These are phyloP conservation scores for Aspidiotus rigidus DNA, from an alignment of 2,888 invertebrate species.

Conservation along the genomic window DNA sequence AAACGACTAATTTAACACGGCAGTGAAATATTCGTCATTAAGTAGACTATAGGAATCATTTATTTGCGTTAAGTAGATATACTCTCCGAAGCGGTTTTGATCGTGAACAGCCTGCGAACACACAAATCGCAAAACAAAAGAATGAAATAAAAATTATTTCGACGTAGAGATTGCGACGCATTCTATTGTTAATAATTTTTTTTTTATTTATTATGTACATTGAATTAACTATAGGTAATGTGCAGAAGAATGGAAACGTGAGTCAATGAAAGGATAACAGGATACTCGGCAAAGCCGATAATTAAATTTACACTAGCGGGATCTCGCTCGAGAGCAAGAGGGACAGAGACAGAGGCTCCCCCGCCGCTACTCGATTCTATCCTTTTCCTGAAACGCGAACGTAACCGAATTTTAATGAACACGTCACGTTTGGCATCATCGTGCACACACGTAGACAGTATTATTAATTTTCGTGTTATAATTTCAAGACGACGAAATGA, in stretches of 20 bases:
- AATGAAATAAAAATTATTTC: too few species aligned
- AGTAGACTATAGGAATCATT: not conserved
- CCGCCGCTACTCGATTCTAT: not conserved
- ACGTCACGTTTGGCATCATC: not conserved
- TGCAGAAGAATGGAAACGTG: too few species aligned
- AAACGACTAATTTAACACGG: not conserved
- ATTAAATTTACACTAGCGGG: not conserved
- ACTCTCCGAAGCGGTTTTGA: not conserved
- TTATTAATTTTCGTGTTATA: not conserved
- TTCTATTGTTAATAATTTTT: too few species aligned
- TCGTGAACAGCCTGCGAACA: constrained; percentile 1
- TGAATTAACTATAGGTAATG: too few species aligned
- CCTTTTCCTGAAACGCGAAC: not conserved
- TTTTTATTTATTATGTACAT: too few species aligned
- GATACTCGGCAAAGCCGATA: not conserved
- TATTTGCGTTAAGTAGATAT: not conserved
- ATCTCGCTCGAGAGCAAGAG: not conserved
- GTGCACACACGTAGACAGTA: not conserved
- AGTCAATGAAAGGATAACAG: not conserved
- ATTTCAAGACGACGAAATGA: constrained; percentile 1
- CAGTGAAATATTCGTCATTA: not conserved
- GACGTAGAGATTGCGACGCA: too few species aligned
- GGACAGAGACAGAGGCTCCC: too few species aligned
- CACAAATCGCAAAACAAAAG: not conserved
- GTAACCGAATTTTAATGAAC: not conserved